A percentile compares a stretch with the other conserved stretches of the same genome.
Evolutionary conservation across 2,888 invertebrate species (phyloP).

Genomic region (Lissocephala sabroskyi): DNA sequence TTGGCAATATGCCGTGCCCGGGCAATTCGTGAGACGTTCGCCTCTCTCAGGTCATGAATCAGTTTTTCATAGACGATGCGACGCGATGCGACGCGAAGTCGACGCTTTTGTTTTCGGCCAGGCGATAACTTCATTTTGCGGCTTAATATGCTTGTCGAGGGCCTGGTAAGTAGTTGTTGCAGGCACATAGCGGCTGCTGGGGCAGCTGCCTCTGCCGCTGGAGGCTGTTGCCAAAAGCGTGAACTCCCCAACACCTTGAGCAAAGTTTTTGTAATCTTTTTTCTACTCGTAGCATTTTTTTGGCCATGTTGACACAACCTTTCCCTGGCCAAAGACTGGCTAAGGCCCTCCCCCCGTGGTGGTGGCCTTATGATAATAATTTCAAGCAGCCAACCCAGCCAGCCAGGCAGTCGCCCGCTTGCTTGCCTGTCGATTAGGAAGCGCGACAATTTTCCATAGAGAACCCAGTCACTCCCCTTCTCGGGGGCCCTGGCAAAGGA

Average conservation of each 20-base stretch:
- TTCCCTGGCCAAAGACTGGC: constrained; percentile 24
- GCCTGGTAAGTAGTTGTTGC: constrained; percentile 55
- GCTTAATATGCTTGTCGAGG: constrained; percentile 64
- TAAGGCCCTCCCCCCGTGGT: too few species aligned
- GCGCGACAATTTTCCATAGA: constrained; percentile 62
- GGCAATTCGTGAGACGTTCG: not conserved
- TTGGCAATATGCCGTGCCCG: too few species aligned
- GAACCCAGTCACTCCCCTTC: constrained; percentile 11
- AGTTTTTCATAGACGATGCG: constrained; percentile 64
- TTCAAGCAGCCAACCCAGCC: too few species aligned
- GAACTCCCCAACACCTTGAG: constrained; percentile 61
- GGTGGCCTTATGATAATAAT: constrained; percentile 50
- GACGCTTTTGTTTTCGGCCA: constrained; percentile 50
- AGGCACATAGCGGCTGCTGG: constrained; percentile 20
- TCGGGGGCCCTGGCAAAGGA: not conserved
- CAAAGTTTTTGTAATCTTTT: constrained; percentile 32
- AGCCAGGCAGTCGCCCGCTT: too few species aligned
- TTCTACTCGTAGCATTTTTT: too few species aligned
- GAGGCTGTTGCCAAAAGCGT: constrained; percentile 51
- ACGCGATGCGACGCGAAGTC: too few species aligned
- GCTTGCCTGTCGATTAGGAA: constrained; percentile 56
- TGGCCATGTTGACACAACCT: constrained; percentile 56
- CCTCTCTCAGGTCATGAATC: constrained; percentile 46
- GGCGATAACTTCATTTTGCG: constrained; percentile 63
- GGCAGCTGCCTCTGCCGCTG: too few species aligned